A percentile compares a stretch with the other conserved stretches of the same genome.
Conservation (phyloP, 1,140 invertebrate genomes). For the Rhyacophila brunnea region DNA sequence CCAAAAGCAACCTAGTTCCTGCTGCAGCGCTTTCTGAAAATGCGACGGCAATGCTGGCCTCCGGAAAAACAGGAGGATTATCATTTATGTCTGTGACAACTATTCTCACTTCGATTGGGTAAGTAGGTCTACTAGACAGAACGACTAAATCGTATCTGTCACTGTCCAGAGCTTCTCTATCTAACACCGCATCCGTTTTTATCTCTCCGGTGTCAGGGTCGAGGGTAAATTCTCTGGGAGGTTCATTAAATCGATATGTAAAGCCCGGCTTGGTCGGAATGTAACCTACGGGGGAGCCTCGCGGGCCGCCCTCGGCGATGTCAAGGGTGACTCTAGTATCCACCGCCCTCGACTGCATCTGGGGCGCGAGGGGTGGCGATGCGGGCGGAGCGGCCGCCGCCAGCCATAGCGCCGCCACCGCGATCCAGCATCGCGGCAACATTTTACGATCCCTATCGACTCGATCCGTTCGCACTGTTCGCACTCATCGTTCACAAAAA, state of each 20-base stretch:
- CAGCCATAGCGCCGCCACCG: slow-evolving; percentile 45
- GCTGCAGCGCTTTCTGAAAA: slow-evolving; percentile 89
- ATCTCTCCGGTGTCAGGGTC: slow-evolving; percentile 82
- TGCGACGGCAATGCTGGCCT: slow-evolving; percentile 77
- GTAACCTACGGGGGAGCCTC: slow-evolving; percentile 76
- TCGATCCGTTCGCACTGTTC: slow-evolving; percentile 33
- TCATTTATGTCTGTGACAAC: slow-evolving; percentile 86
- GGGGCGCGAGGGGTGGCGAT: slow-evolving; percentile 35
- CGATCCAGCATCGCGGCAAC: slow-evolving; percentile 44
- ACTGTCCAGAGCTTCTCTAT: slow-evolving; percentile 72
- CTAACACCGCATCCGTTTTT: slow-evolving; percentile 74
- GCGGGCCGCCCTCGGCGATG: slow-evolving; percentile 78
- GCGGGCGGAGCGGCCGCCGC: slow-evolving; percentile 41
- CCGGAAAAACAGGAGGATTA: slow-evolving; percentile 86
- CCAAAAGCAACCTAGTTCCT: slow-evolving; percentile 81
- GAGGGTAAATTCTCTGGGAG: slow-evolving; percentile 77
- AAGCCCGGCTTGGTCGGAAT: slow-evolving; percentile 86
- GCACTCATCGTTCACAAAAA: slow-evolving; percentile 14
- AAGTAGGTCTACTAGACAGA: slow-evolving; percentile 87
- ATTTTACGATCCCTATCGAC: slow-evolving; percentile 39
- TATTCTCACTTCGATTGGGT: slow-evolving; percentile 89
- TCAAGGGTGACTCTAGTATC: slow-evolving; percentile 83
- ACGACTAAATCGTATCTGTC: slow-evolving; percentile 88
- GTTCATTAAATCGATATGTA: slow-evolving; percentile 89
- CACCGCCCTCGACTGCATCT: slow-evolving; percentile 83